Conservation (phyloP, 2,888 invertebrate genomes). For the Acrocyrtus sp. region DNA sequence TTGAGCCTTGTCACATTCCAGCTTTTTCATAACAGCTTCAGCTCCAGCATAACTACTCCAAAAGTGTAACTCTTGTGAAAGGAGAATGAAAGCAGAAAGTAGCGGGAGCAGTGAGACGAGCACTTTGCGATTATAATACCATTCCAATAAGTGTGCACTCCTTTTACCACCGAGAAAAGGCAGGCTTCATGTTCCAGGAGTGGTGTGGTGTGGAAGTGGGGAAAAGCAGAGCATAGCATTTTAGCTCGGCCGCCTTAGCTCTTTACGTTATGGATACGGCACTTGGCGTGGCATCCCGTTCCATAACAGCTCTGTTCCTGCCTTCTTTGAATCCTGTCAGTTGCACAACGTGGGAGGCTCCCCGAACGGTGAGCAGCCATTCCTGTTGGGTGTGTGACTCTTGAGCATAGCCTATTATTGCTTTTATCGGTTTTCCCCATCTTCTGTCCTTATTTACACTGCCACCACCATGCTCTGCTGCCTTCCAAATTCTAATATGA, state of each 20-base stretch:
- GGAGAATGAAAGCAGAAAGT: too few species aligned
- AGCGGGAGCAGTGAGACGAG: too few species aligned
- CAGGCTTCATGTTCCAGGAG: too few species aligned
- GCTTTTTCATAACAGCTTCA: too few species aligned
- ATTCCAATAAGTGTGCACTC: too few species aligned
- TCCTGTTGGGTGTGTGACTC: slow-evolving; percentile 27
- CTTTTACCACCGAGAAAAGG: not conserved
- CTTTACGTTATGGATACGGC: not conserved
- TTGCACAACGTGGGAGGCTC: slow-evolving; percentile 35
- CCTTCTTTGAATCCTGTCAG: slow-evolving; percentile 31
- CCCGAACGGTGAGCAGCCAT: slow-evolving; percentile 5
- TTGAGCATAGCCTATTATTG: slow-evolving; percentile 27
- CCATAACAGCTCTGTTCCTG: slow-evolving; percentile 15
- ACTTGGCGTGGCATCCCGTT: slow-evolving; percentile 1
- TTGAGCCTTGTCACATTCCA: too few species aligned
- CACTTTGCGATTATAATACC: too few species aligned
- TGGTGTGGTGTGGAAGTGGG: too few species aligned
- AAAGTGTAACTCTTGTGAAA: too few species aligned
- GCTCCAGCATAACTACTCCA: too few species aligned
- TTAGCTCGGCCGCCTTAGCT: not conserved
- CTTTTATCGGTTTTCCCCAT: not conserved
- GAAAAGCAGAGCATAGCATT: not conserved
- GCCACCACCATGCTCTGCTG: not conserved
- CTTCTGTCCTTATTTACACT: not conserved
- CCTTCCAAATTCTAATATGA: too few species aligned